These are phyloP conservation scores for Eriocheir sinensis DNA, from an alignment of 1,140 invertebrate genomes.

Conservation along the genomic window DNA sequence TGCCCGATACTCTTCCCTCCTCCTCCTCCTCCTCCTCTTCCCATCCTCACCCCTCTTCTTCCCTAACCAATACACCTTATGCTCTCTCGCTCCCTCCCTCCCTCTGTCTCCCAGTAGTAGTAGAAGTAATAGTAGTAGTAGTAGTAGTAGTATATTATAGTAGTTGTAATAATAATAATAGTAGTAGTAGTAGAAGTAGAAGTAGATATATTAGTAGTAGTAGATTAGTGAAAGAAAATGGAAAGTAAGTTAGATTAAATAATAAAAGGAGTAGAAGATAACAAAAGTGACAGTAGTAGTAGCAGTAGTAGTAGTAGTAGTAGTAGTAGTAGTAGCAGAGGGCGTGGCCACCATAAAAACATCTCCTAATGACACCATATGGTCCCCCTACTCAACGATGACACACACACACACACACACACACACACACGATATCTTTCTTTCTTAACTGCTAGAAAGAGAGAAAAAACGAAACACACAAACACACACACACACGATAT, in stretches of 20 bases:
- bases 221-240: too few relatives aligned
- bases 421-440: conserved; percentile 45
- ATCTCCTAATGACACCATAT: conserved; percentile 48
- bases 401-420: conserved; percentile 55
- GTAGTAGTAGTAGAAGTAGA: neutral
- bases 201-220: neutral
- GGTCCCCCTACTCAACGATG: neutral
- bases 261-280: too few relatives aligned
- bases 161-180: neutral
- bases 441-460: too few relatives aligned
- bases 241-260: too few relatives aligned
- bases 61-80: neutral
- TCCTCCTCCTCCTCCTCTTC: neutral
- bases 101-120: too few relatives aligned
- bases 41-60: too few relatives aligned
- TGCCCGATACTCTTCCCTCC: too few relatives aligned
- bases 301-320: neutral
- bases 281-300: neutral
- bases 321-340: conserved; percentile 30
- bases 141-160: neutral
- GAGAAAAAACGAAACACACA: neutral
- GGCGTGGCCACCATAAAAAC: conserved; percentile 36
- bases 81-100: neutral
- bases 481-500: conserved; percentile 35
- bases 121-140: neutral